Base-by-base conservation (phyloP, 2,888 invertebrate species). In the Pantelozetes paolii region DNA sequence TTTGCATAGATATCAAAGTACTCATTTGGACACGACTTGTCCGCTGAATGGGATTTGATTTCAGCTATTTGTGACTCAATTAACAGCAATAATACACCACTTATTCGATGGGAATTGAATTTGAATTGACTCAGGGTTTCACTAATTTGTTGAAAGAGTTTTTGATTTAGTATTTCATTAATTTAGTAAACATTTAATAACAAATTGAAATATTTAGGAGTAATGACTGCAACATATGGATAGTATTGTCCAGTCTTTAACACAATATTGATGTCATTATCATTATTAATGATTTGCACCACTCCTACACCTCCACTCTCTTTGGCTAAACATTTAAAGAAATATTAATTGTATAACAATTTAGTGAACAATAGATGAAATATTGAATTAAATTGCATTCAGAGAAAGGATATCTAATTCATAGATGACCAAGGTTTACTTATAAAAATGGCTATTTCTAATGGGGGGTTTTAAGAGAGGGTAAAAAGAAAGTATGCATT, bases 11-110 rank as follows among this genome's bases (percentile, higher is more conserved):
- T 15, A 45, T 45, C 45, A 26, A 32, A 57, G 8, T 50, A 15
- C n/a, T 54, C 8, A 26, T 74, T 74, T 30, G 74, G 74, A 74
- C 74, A 74, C 9, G 74, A 71, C 30, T 48, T 69, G 54, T 74
- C 74, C 23, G 70, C 26, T 54, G 74, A 74, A 70, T 50, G 50
- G 13, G 28, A 54, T 5, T 42, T 13, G 11, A 57, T 13, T 45
- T 30, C 42, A 40, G 23, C 11, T 9, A 30, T 23, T 1, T n/a
- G n/a, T 50, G 36, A 18, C 5, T 64, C 45, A 11, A 69, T 28
- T 26, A 70, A 48, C 15, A 70, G 15, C 8, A 74, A 18, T 28
- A 74, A 13, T 6, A 74, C 18, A 30, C 70, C 74, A 48, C 18
- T 50, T 6, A 74, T 42, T 59, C 70, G 50, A 26, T 71, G 30